Evolutionary conservation across 2,113 vertebrate genomes (phyloP).

Genomic region (Lepus americanus): DNA sequence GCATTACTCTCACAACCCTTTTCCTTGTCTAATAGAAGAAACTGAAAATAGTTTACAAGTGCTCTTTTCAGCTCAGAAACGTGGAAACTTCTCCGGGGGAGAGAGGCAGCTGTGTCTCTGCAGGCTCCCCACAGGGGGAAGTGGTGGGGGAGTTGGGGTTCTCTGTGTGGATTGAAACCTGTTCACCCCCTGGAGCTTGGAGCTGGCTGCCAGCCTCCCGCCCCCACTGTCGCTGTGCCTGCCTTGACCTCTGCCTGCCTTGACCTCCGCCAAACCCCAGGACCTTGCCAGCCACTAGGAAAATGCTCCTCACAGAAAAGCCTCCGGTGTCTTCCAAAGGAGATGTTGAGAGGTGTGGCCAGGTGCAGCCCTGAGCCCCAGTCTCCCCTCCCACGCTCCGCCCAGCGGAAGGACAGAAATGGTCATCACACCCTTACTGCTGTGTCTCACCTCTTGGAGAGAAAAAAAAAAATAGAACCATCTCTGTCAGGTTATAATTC

Average conservation of each 20-base stretch:
- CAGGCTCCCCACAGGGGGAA: not conserved
- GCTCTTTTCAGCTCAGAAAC: constrained; percentile 28
- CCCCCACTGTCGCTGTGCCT: accelerated
- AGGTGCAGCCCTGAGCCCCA: no score
- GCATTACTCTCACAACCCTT: constrained; percentile 74
- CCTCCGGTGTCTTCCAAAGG: not conserved
- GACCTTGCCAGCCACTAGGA: not conserved
- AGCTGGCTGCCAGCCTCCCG: not conserved
- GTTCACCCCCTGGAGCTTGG: not conserved
- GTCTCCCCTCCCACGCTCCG: no score
- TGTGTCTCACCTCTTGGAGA: not conserved
- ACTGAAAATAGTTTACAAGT: constrained; percentile 50
- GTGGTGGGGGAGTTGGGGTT: not conserved
- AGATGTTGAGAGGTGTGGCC: not conserved
- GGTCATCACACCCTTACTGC: no score
- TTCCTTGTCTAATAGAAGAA: constrained; percentile 56
- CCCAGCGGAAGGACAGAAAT: not conserved
- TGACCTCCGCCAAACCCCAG: not conserved
- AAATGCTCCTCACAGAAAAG: not conserved
- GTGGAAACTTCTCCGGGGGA: not conserved
- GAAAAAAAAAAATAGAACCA: not conserved
- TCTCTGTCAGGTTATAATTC: not conserved
- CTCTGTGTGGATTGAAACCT: not conserved
- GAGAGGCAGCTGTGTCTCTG: not conserved
- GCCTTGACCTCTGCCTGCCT: no score